These are phyloP conservation scores for Oegoconia quadripuncta DNA, from an alignment of 2,888 invertebrate genomes.

Conservation along the genomic window DNA sequence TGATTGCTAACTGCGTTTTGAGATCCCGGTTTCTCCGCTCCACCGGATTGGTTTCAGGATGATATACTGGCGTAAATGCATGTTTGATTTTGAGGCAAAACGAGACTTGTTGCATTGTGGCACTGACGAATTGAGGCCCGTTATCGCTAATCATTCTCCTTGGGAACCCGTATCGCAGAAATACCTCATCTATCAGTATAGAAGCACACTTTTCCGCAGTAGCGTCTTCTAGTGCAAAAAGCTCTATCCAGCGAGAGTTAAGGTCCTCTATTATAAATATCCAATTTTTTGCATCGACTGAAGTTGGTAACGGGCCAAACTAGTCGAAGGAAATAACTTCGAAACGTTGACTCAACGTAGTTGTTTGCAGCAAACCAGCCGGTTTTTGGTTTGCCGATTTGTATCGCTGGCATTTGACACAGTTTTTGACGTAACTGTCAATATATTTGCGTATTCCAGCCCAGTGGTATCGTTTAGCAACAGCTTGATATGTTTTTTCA, in stretches of 20 bases:
- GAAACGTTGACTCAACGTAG: slow-evolving; percentile 14
- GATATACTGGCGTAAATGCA: slow-evolving; percentile 25
- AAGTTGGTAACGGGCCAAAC: slow-evolving; percentile 15
- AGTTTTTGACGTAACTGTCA: slow-evolving; percentile 6
- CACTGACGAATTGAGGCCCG: too few relatives aligned
- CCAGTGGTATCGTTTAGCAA: slow-evolving; percentile 23
- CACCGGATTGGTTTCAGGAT: slow-evolving; percentile 34
- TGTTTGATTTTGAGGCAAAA: slow-evolving; percentile 29
- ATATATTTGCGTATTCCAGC: slow-evolving; percentile 22
- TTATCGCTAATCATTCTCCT: slow-evolving; percentile 36
- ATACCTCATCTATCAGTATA: slow-evolving; percentile 18
- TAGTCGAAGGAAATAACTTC: slow-evolving; percentile 15
- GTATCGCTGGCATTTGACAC: slow-evolving; percentile 17
- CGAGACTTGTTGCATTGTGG: slow-evolving; percentile 38
- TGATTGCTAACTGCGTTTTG: slow-evolving; percentile 18
- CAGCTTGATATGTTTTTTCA: slow-evolving; percentile 16
- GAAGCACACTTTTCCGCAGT: slow-evolving; percentile 19
- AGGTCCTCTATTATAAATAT: slow-evolving; percentile 25
- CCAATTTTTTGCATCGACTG: slow-evolving; percentile 17
- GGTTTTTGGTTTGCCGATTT: slow-evolving; percentile 16
- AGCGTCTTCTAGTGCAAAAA: slow-evolving; percentile 22
- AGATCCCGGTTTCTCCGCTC: slow-evolving; percentile 29
- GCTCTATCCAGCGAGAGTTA: slow-evolving; percentile 23
- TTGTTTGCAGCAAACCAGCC: slow-evolving; percentile 11
- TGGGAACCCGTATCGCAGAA: slow-evolving; percentile 26